Evolutionary conservation across 2,113 vertebrate genomes (phyloP).

Genomic region (Muntiacus reevesi): DNA sequence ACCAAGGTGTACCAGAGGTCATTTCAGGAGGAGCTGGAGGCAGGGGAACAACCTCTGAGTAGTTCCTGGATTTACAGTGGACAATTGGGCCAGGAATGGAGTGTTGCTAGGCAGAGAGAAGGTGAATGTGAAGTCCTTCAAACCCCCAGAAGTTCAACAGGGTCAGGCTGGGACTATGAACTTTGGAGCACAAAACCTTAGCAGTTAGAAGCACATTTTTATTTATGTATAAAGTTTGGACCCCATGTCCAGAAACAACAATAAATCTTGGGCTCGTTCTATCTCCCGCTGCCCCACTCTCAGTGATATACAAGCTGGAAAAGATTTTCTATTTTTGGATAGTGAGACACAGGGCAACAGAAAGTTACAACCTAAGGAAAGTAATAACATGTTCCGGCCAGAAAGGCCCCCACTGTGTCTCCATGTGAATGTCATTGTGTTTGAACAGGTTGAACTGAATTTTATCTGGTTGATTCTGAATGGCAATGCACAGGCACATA

Average conservation of each 20-base stretch:
- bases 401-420: conserved; percentile 46
- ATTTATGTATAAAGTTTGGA: background rate
- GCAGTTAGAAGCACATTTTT: background rate
- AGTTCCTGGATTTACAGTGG: background rate
- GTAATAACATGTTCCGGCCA: background rate
- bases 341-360: background rate
- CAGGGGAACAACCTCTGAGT: background rate
- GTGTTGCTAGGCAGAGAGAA: background rate
- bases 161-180: background rate
- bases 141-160: background rate
- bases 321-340: background rate
- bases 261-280: background rate
- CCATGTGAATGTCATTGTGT: conserved; percentile 21
- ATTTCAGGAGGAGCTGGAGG: background rate
- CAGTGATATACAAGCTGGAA: background rate
- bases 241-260: background rate
- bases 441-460: conserved; percentile 61
- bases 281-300: background rate
- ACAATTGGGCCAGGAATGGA: background rate
- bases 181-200: background rate
- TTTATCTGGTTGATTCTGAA: conserved; percentile 67
- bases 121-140: background rate
- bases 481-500: background rate
- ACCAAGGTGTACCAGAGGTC: background rate
- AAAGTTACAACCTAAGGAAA: conserved; percentile 53